phyloP scores from a whole-genome alignment of 2,888 invertebrate species.

The Dorcus parallelipipedus region DNA sequence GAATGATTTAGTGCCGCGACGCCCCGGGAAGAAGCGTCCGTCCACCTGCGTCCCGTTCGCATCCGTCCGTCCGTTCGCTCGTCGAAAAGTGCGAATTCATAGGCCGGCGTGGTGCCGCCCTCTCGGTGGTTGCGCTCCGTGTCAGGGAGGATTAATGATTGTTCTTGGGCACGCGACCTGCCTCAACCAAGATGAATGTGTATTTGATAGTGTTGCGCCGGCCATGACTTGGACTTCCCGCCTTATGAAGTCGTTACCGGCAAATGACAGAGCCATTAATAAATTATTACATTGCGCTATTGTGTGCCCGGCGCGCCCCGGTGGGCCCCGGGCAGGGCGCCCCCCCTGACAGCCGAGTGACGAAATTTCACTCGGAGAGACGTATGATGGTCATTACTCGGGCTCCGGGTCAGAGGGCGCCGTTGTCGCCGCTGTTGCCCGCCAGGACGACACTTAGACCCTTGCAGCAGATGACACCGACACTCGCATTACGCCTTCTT shows the following conservation, averaged over 20 bases:
- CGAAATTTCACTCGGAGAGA: slow-evolving; percentile 25
- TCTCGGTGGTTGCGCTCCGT: slow-evolving; percentile 12
- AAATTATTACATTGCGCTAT: slow-evolving; percentile 25
- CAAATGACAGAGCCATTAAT: slow-evolving; percentile 32
- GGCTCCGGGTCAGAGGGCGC: slow-evolving; percentile 25
- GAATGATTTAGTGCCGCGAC: slow-evolving; percentile 8
- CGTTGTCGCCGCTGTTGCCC: slow-evolving; percentile 24
- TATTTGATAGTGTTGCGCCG: slow-evolving; percentile 33
- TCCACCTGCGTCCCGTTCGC: background rate
- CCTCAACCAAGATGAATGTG: slow-evolving; percentile 38
- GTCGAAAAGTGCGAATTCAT: slow-evolving; percentile 19
- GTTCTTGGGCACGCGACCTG: slow-evolving; percentile 35
- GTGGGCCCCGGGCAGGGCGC: slow-evolving; percentile 7
- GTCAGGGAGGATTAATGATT: slow-evolving; percentile 28
- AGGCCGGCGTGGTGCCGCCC: slow-evolving; percentile 15
- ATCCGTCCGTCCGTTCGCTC: background rate
- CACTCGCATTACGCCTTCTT: slow-evolving; percentile 3
- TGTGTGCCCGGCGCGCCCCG: slow-evolving; percentile 5
- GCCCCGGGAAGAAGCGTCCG: background rate
- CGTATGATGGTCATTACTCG: slow-evolving; percentile 27
- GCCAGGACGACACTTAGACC: slow-evolving; percentile 19
- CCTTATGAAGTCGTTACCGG: slow-evolving; percentile 34
- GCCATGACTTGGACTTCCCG: slow-evolving; percentile 34
- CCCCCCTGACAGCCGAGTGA: slow-evolving; percentile 21
- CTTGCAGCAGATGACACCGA: slow-evolving; percentile 12